These are phyloP conservation scores for Capromys pilorides DNA, from an alignment of 2,797 vertebrate genomes.

Conservation along the genomic window DNA sequence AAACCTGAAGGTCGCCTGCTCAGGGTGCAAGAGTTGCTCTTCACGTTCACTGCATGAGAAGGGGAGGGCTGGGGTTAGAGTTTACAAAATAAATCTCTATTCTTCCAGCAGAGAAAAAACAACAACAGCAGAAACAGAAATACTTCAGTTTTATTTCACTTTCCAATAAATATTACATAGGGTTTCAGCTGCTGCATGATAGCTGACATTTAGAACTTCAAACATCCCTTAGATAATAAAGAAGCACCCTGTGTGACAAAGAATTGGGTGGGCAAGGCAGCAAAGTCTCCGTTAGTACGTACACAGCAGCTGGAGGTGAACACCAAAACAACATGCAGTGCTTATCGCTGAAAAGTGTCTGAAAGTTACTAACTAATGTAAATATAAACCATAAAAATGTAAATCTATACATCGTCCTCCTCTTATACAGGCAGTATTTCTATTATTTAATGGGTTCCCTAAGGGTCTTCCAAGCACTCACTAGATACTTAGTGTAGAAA, in stretches of 20 bases:
- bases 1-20: neutral
- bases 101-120: conserved; percentile 24
- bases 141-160: neutral
- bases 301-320: neutral
- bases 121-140: conserved; percentile 25
- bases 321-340: neutral
- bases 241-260: neutral
- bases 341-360: neutral
- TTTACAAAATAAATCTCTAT: conserved; percentile 62
- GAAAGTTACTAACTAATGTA: neutral
- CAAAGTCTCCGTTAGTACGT: neutral
- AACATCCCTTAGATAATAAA: neutral
- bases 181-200: neutral
- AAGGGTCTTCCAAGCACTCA: neutral
- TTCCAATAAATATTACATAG: neutral
- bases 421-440: neutral
- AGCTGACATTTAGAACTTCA: conserved; percentile 8
- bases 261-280: neutral
- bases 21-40: neutral
- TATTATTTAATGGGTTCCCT: conserved; percentile 15
- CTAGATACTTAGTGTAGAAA: neutral
- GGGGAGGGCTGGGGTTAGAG: conserved; percentile 38
- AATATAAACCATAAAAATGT: conserved; percentile 22
- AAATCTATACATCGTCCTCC: neutral
- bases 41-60: conserved; percentile 6